Percentiles rank a stretch among this genome's conserved stretches.
Evolutionary conservation across 2,888 invertebrate genomes (phyloP).

Genomic region (Troides aeacus): DNA sequence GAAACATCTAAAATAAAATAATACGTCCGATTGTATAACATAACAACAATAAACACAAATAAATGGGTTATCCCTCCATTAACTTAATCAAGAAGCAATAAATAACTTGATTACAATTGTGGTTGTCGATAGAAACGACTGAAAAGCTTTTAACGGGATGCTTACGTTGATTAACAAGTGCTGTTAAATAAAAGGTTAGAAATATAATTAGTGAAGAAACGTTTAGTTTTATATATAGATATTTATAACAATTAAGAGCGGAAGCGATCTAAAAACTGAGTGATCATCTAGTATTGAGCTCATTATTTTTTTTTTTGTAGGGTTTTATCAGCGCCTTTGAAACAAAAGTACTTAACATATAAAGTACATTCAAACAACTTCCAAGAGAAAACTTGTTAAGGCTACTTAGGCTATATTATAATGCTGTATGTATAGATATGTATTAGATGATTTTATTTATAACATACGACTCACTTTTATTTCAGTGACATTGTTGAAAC

Average conservation of each 20-base stretch:
- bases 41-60: conserved; percentile 6
- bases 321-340: too few species aligned
- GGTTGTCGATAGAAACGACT: background rate
- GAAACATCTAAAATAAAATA: background rate
- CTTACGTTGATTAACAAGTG: conserved; percentile 2
- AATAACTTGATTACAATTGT: conserved; percentile 5
- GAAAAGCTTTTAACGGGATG: conserved; percentile 1
- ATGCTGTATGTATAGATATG: too few species aligned
- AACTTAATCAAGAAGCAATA: conserved; percentile 16
- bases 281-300: too few species aligned
- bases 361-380: too few species aligned
- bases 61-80: conserved; percentile 7
- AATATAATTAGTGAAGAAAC: background rate
- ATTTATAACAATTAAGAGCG: background rate
- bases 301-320: too few species aligned
- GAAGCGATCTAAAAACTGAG: too few species aligned
- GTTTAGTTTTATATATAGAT: background rate
- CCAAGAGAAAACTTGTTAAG: too few species aligned
- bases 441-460: too few species aligned
- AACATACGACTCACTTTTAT: too few species aligned
- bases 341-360: too few species aligned
- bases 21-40: background rate
- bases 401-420: too few species aligned
- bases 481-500: too few species aligned
- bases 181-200: background rate